Evolutionary conservation across 1,140 invertebrate species (phyloP).

Genomic region (Dendroctonus ponderosae): DNA sequence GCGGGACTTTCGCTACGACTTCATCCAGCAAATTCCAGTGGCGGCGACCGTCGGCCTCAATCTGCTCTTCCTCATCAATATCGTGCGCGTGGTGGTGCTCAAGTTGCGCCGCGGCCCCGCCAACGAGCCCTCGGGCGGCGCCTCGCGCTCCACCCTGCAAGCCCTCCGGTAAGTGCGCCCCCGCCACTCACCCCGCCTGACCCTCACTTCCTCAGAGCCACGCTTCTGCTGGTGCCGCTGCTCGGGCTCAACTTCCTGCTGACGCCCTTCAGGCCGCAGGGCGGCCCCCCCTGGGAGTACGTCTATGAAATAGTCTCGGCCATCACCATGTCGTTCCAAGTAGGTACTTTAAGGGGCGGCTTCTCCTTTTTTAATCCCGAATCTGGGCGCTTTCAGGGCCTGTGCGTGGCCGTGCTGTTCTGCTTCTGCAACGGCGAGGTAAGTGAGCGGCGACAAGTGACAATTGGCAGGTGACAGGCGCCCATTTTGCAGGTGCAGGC

Average conservation of each 20-base stretch:
- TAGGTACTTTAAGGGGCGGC: slow-evolving; percentile 50
- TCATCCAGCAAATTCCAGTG: slow-evolving; percentile 76
- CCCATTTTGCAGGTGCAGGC: slow-evolving; percentile 62
- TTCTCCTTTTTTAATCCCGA: slow-evolving; percentile 4
- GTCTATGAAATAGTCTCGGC: slow-evolving; percentile 83
- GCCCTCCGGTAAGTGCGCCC: slow-evolving; percentile 66
- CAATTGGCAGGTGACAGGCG: neutral
- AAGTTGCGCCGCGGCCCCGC: slow-evolving; percentile 69
- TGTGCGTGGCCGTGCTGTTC: slow-evolving; percentile 87
- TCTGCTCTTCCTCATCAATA: slow-evolving; percentile 88
- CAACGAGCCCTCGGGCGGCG: slow-evolving; percentile 53
- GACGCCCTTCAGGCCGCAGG: slow-evolving; percentile 81
- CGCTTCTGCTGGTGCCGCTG: slow-evolving; percentile 80
- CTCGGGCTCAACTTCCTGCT: slow-evolving; percentile 83
- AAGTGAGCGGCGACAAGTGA: slow-evolving; percentile 39
- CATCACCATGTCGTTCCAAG: slow-evolving; percentile 84
- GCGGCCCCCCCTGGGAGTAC: slow-evolving; percentile 67
- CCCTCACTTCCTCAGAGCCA: slow-evolving; percentile 61
- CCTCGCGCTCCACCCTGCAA: slow-evolving; percentile 69
- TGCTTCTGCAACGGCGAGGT: slow-evolving; percentile 97
- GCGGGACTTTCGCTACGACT: slow-evolving; percentile 66
- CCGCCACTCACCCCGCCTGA: too few relatives aligned
- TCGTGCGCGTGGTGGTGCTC: slow-evolving; percentile 85
- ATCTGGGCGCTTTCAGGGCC: slow-evolving; percentile 66
- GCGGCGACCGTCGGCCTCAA: slow-evolving; percentile 79